Base-by-base conservation (phyloP, 2,113 vertebrate species). In the Atrichornis clamosus region DNA sequence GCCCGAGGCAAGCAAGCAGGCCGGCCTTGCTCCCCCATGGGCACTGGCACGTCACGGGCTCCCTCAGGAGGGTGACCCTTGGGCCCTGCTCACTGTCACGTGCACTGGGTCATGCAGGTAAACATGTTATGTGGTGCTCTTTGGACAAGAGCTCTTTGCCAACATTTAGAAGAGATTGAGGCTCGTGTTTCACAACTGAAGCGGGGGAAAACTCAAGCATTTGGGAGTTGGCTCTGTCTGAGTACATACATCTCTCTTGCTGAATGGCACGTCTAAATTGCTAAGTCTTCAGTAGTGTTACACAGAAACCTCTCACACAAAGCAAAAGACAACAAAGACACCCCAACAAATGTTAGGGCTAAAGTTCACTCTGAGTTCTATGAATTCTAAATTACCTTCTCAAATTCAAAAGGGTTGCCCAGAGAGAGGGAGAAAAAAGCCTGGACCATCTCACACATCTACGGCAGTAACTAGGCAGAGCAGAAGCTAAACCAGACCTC, bases 81-180 rank as follows among this genome's bases (percentile, higher is more conserved):
- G 76, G 63, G 82, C 75, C 28, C 59, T 33, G 23, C 42, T 87
- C 8, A 0, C 62, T 41, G 18, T 42, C 83, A 50, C 1, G 0
- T 78, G 88, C 6, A 0, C 13, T 0, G 1, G 52, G 23, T 4
- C 1, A 76, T 4, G 20, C 53, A 65, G 58, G 68, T 46, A 88
- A 90, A 78, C 64, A 67, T 10, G 32, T 72, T 64, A 70, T 28
- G 22, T n/a, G 56, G 35, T 95, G 95, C 68, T 90, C 90, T 95
- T 97, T 93, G 96, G 53, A 96, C 83, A 0, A 44, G 39, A 60
- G 60, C 42, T 96, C 68, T 95, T 97, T 96, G 85, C 52, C 86
- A 89, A 9, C 27, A 60, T 92, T 81, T 46, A 32, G 59, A 78
- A 90, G 76, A 86, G 68, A 90, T 3, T 4, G 46, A 70, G 69